A percentile compares a stretch with the other conserved stretches of the same genome.
These are phyloP conservation scores for Engystomops pustulosus DNA, from an alignment of 2,113 vertebrate genomes.

Conservation along the genomic window DNA sequence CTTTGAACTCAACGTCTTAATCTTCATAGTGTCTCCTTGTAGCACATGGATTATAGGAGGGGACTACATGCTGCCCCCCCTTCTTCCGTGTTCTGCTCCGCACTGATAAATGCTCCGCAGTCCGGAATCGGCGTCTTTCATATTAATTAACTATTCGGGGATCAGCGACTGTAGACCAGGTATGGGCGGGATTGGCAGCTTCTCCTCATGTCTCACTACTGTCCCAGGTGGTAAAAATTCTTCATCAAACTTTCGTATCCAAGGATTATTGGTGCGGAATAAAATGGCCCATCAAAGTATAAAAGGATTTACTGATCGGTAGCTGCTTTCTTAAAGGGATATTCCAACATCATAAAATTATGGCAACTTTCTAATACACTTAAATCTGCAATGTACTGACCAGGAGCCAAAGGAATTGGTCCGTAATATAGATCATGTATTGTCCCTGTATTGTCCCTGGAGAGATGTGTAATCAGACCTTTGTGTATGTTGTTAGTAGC, in stretches of 20 bases:
- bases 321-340: too few species aligned
- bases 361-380: too few species aligned
- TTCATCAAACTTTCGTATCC: neutral
- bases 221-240: neutral
- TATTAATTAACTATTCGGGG: slow-evolving; percentile 4
- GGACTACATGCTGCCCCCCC: too few species aligned
- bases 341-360: too few species aligned
- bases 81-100: neutral
- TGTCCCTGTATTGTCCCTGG: too few species aligned
- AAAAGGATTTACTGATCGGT: neutral
- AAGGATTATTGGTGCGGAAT: neutral
- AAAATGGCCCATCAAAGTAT: neutral
- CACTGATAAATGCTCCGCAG: slow-evolving; percentile 5
- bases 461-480: too few species aligned
- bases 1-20: neutral
- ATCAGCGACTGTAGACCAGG: neutral
- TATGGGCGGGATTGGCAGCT: neutral
- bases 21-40: neutral
- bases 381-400: too few species aligned
- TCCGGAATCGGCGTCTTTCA: neutral
- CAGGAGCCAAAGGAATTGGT: too few species aligned
- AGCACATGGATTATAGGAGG: neutral
- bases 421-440: too few species aligned
- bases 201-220: neutral
- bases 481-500: too few species aligned